Evolutionary conservation across 2,113 vertebrate species (phyloP), one percentile per base, ranked within the genome.

Genomic region (Gobiocypris rarus): DNA sequence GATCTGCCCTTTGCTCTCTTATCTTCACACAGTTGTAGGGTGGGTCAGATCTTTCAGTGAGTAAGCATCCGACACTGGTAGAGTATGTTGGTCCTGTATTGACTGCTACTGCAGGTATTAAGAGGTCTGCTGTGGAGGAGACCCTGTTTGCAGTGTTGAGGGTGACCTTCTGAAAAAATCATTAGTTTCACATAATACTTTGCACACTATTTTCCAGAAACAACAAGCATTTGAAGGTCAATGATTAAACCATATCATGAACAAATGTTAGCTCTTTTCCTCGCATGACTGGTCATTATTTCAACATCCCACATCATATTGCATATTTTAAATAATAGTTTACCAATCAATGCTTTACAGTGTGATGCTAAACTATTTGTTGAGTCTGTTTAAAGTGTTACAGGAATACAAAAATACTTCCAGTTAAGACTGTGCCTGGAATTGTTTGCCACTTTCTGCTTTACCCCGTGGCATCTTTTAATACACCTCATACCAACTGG

Each of bases 361-460:
- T 24, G 52, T 41, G 45, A n/a, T 75, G 24, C 28, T 38, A 13
- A 59, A 45, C n/a, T n/a, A 79, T 61, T 63, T 79, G n/a, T 26
- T 4, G 22, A 54, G 76, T 15, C 28, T 26, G 50, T 75, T 34
- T 22, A 10, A 58, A 24, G 52, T 34, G 31, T 77, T 56, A 58
- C 31, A 58, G 75, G 52, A 67, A 65, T 19, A 56, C 45, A 75
- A 17, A 76, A 31, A 79, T 43, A 38, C 38, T 78, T 59, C 56
- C 69, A 80, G 65, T 88, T 90, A 31, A 76, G 61, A 52, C 86
- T 84, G 26, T 87, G 78, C 88, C 83, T 69, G 85, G 90, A 89
- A 91, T 80, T 52, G 15, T 81, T 84, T 83, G 63, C 80, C 83
- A 45, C 9, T 2, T 83, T 85, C 67, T 84, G 69, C 84, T 85